Evolutionary conservation across 2,888 invertebrate species (phyloP), one percentile per base, ranked within the genome.

Genomic region (Listrodromus nycthemerus): DNA sequence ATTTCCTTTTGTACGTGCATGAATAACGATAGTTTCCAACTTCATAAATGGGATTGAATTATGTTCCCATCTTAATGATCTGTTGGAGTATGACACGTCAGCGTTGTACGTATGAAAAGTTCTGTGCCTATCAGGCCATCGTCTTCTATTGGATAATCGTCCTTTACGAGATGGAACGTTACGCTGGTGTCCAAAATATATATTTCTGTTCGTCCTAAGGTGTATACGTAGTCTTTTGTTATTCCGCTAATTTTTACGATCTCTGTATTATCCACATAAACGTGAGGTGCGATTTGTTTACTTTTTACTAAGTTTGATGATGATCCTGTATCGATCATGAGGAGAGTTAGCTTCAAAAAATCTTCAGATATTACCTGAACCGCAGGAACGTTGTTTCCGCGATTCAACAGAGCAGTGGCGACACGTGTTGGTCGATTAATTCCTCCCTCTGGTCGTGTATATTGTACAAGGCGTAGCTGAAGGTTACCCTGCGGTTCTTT

Each of bases 41-140:
- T 77, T 67, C 6, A 63, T 63, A 45, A 83, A 85, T 1, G 74
- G 73, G 6, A 83, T 45, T 7, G 55, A 27, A 21, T 67, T 41
- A 2, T 1, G 21, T 24, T 55, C 37, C 74, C 71, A 80, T 48
- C 55, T 85, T 1, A 85, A n/a, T 24, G 77, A 80, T 37, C 52
- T 50, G 2, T 66, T 52, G 0, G 77, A 77, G n/a, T 82, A 80
- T 0, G 67, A 61, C 0, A 83, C 65, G 1, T 80, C 80, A 0
- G 80, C 77, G 2, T 50, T 24, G 24, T 80, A 65, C 0, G 30
- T 65, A 1, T 41, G 52, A 83, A 75, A 16, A 85, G 80, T 33
- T 77, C 75, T 0, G 66, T 77, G 0, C 81, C 85, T 7, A 85
- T 71, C 16, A 85, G 45, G 3, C 83, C 85, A 21, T 85, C 80